Evolutionary conservation across 2,113 vertebrate species (phyloP).

Genomic region (Apeltes quadracus): DNA sequence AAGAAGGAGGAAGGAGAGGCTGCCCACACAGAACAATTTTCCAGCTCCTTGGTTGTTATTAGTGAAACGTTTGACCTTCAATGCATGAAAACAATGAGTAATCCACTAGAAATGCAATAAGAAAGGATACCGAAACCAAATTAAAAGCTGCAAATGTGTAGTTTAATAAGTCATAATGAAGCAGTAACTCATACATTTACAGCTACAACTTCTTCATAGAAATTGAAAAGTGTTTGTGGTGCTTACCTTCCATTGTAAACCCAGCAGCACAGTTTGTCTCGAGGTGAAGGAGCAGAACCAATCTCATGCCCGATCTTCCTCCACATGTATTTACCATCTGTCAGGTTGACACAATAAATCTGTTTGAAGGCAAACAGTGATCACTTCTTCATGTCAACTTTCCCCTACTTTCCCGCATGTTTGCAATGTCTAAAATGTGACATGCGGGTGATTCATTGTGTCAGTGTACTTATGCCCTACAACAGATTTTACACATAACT

Average conservation of each 20-base stretch:
- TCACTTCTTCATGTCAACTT: slow-evolving; percentile 10
- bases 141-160: neutral
- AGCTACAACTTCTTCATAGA: neutral
- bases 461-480: neutral
- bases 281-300: slow-evolving; percentile 89
- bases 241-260: slow-evolving; percentile 87
- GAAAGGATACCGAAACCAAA: neutral
- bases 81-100: neutral
- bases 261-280: slow-evolving; percentile 96
- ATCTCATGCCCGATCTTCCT: slow-evolving; percentile 82
- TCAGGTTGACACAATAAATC: slow-evolving; percentile 90
- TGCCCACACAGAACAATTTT: neutral
- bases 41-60: neutral
- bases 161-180: neutral
- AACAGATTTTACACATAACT: neutral
- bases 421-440: neutral
- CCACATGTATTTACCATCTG: slow-evolving; percentile 86
- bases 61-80: neutral
- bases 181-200: neutral
- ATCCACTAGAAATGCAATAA: neutral
- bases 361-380: slow-evolving; percentile 71
- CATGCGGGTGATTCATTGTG: neutral
- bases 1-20: neutral
- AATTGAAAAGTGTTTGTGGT: neutral
- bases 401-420: neutral